These are phyloP conservation scores for Aplochiton taeniatus DNA, from an alignment of 2,797 vertebrate species.

Conservation along the genomic window DNA sequence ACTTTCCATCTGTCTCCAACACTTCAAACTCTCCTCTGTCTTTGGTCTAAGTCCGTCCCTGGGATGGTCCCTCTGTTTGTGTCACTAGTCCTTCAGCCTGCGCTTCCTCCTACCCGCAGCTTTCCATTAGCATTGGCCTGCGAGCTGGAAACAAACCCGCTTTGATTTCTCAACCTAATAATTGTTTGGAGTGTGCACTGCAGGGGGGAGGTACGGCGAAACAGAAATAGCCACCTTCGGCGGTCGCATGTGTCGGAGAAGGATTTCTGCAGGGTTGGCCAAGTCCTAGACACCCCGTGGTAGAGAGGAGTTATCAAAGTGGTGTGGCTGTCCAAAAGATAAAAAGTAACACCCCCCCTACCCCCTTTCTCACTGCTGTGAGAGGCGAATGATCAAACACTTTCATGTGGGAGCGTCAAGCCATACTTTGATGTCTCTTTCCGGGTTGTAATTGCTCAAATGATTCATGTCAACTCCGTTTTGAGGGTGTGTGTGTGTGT, in stretches of 20 bases:
- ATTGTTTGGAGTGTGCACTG: constrained; percentile 37
- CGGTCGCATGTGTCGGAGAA: constrained; percentile 4
- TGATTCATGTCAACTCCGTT: background rate
- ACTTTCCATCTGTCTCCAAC: constrained; percentile 47
- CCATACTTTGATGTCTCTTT: background rate
- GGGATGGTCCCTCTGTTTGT: background rate
- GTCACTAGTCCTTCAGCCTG: constrained; percentile 39
- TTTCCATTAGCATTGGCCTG: constrained; percentile 56
- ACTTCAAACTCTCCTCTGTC: constrained; percentile 24
- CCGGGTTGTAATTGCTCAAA: background rate
- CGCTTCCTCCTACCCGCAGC: constrained; percentile 54
- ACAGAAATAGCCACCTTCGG: constrained; percentile 18
- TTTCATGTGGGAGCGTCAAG: too few species aligned
- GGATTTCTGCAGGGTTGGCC: constrained; percentile 9
- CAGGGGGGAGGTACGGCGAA: constrained; percentile 14
- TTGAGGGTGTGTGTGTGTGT: constrained; percentile 7
- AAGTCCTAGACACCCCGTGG: background rate
- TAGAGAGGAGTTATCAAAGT: background rate
- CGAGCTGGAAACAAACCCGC: constrained; percentile 62
- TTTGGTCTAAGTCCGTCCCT: constrained; percentile 11
- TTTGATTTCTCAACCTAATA: constrained; percentile 54
- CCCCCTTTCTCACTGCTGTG: background rate
- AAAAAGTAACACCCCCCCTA: background rate
- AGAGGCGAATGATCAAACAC: background rate
- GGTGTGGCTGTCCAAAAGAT: background rate